Base-by-base conservation (phyloP, 2,888 invertebrate genomes). In the Cartodere bifasciata region DNA sequence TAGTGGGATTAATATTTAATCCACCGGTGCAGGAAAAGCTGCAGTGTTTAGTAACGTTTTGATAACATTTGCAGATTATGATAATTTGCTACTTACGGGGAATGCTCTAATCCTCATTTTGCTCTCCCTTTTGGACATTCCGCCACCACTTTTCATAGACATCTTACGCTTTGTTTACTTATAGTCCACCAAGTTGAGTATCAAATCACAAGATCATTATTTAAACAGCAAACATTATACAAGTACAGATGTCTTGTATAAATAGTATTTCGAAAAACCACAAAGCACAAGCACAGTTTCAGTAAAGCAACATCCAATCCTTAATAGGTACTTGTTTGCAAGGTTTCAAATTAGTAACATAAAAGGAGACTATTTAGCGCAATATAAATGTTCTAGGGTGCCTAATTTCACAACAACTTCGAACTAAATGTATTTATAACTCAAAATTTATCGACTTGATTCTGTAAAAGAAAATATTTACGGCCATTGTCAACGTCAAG, bases 81-180 rank as follows among this genome's bases (percentile, higher is more conserved):
- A 16, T 27, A 25, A 28, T 32, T 31, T 27, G 34, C 24, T 24
- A 75, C 88, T 90, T 70, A 94, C 92, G 62, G 94, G 92, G 68
- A 95, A 95, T 48, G 94, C 92, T 63, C 92, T 75, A 58, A 95
- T 95, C 59, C 95, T 77, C 92, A 94, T 92, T 69, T 94, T 94
- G 69, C 82, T 80, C 68, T 88, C 88, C 67, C 87, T 87, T 65
- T 87, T 88, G 51, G 80, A 78, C 63, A 81, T 68, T 50, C 77
- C 70, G 60, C 75, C 65, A 56, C 64, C 72, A 65, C 77, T 78
- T 74, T 78, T 75, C 69, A 72, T 75, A 61, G 53, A 52, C 56
- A 51, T 53, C 44, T n/a, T n/a, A n/a, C n/a, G n/a, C n/a, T 31
- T 14, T 34, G 16, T 7, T 24, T 24, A 7, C 11, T 6, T 9